Conservation (phyloP, 2,113 vertebrate species). For the Cryptotis parvus region DNA sequence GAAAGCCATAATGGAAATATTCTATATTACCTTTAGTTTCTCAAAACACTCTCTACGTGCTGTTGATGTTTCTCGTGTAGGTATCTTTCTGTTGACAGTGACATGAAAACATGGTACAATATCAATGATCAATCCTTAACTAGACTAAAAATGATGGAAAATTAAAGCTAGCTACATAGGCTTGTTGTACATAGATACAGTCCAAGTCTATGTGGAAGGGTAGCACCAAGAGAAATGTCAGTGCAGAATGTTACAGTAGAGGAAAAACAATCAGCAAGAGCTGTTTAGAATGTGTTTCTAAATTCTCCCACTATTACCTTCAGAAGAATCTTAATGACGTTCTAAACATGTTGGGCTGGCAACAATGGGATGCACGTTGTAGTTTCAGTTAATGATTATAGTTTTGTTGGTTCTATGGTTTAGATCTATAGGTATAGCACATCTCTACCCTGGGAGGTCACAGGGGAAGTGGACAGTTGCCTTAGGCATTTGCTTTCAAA, state of each 20-base stretch:
- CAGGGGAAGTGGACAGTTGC: no score
- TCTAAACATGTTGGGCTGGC: neutral
- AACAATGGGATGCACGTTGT: no score
- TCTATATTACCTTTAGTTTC: neutral
- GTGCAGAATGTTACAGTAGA: neutral
- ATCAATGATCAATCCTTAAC: neutral
- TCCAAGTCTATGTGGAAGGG: neutral
- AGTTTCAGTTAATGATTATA: no score
- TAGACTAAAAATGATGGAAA: neutral
- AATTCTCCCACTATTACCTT: neutral
- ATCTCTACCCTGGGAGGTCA: no score
- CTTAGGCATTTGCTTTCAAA: neutral
- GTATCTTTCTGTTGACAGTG: constrained; percentile 23
- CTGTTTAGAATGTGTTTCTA: neutral
- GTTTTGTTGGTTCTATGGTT: no score
- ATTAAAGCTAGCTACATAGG: neutral
- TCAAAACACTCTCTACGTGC: neutral
- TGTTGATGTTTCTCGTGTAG: constrained; percentile 2
- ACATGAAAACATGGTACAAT: neutral
- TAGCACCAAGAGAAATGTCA: neutral
- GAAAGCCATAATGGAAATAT: neutral
- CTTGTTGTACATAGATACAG: neutral
- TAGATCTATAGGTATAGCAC: no score
- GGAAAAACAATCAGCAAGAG: neutral
- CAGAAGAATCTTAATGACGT: constrained; percentile 14